phyloP scores from a whole-genome alignment of 2,113 vertebrate species.

The Hemichromis elongatus region DNA sequence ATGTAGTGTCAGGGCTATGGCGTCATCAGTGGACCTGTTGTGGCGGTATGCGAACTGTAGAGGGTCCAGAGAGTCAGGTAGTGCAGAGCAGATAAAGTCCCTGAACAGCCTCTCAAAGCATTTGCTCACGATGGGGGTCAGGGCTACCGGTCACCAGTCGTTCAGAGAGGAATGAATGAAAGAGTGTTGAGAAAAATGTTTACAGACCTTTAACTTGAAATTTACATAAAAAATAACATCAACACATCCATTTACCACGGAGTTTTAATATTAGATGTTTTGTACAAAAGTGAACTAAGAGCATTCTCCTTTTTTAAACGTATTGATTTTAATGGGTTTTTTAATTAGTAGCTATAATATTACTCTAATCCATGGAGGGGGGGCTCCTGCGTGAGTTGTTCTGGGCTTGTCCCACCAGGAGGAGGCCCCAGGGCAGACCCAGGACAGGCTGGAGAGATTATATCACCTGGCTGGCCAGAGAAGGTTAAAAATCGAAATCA shows the following conservation, averaged over 20 bases:
- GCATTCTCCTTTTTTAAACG: neutral
- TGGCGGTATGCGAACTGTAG: no score
- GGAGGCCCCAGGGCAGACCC: neutral
- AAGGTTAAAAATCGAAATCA: no score
- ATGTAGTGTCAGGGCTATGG: no score
- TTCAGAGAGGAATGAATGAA: no score
- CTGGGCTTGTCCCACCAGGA: neutral
- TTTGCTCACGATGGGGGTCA: no score
- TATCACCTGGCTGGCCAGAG: neutral
- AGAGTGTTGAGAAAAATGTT: neutral
- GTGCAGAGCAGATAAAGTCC: no score
- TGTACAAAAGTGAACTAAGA: neutral
- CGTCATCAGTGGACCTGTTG: no score
- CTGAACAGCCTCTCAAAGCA: no score
- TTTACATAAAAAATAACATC: neutral
- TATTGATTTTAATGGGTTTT: neutral
- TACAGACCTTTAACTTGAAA: accelerated
- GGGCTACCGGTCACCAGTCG: no score
- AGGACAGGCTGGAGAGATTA: neutral
- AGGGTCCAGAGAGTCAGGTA: no score
- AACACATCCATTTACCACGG: neutral
- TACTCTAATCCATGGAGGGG: neutral
- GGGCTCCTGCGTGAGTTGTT: neutral
- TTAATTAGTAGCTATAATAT: neutral
- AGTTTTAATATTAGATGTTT: accelerated